Evolutionary conservation across 2,113 vertebrate species (phyloP), one percentile per base, ranked within the genome.

Genomic region (Centropristis striata): DNA sequence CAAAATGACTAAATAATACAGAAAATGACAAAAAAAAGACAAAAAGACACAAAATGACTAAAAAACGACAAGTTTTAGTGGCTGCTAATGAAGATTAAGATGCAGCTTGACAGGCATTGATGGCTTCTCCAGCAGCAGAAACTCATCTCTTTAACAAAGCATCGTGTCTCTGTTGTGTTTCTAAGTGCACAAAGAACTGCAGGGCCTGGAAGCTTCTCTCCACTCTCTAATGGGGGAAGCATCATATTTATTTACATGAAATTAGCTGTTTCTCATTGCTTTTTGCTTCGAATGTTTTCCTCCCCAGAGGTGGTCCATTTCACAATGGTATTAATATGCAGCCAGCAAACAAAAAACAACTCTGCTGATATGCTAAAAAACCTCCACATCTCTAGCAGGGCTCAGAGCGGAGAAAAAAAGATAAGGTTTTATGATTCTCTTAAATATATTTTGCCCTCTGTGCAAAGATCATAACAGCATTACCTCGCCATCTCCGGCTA

Each of bases 211-310:
- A 61, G 61, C 69, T 66, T 28, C 65, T 67, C 50, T 59, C 18
- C 42, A 18, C 53, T 47, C 57, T 75, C 75, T 85, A 89, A 93
- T 82, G 79, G 84, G n/a, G 80, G 72, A 77, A 23, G 49, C 55
- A 28, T 83, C 1, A 12, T 39, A 61, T 81, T 89, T 66, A 54
- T 89, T 87, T 61, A 79, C 61, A 83, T 75, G 57, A 78, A 90
- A 90, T 81, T 53, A 74, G 73, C 66, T 57, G 57, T 75, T 78
- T 64, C 37, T 75, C 11, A 21, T 69, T 32, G 32, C 63, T 76
- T 71, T 71, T 84, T 73, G 44, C 67, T 71, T 53, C 12, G 32
- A 72, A 81, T 85, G 72, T 75, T 84, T 82, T 75, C 59, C 54
- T 88, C 79, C 71, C 75, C 28, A 36, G 83, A 78, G 87, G 86